phyloP scores from a whole-genome alignment of 2,797 vertebrate species.

The Pseudochirops cupreus region DNA sequence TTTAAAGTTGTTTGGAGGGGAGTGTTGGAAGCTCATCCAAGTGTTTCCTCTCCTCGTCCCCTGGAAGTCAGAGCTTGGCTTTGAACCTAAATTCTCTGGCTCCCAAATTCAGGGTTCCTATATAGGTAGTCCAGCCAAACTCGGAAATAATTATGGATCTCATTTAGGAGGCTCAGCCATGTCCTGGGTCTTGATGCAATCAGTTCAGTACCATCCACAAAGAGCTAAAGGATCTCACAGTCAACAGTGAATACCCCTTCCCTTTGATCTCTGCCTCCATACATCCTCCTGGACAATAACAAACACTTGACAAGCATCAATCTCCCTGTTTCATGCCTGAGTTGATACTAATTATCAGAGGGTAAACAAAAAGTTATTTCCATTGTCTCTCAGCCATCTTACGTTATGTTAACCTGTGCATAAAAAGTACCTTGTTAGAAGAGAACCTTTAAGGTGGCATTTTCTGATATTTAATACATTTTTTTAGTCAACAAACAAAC shows the following conservation, averaged over 20 bases:
- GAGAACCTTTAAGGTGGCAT: neutral
- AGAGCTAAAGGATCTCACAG: neutral
- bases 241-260: neutral
- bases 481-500: neutral
- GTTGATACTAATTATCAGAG: neutral
- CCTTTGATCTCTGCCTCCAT: neutral
- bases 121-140: neutral
- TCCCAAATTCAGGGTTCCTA: neutral
- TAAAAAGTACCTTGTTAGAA: neutral
- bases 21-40: neutral
- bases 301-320: neutral
- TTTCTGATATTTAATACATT: neutral
- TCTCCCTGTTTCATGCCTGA: neutral
- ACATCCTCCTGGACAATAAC: neutral
- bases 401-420: neutral
- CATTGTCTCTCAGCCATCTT: neutral
- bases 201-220: neutral
- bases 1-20: too few relatives aligned
- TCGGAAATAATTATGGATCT: neutral
- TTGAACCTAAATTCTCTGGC: neutral
- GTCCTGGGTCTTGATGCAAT: neutral
- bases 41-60: neutral
- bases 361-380: neutral
- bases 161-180: neutral
- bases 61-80: neutral